Evolutionary conservation across 2,797 vertebrate genomes (phyloP), one percentile per base, ranked within the genome.

Genomic region (Sebastes hubbsi): DNA sequence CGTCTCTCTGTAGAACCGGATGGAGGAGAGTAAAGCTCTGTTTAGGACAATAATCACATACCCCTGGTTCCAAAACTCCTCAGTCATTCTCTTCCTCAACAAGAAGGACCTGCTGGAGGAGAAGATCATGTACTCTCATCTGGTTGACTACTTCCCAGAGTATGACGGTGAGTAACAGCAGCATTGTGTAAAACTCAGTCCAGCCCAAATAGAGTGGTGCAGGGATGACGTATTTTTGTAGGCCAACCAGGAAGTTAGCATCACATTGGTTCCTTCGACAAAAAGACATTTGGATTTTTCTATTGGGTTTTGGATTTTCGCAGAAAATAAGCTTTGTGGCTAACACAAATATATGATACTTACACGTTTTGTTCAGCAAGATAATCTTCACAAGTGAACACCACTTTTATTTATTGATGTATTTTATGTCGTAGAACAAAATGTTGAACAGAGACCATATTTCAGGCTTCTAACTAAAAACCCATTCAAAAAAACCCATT

Each of bases 71-170:
- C 98, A 99, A 90, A 99, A 99, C 94, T 99, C 99, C 46, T 99
- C 99, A 0, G 99, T 99, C 92, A 99, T 99, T 89, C 97, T 99
- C 82, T 99, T 99, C 94, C 97, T 99, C 87, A 99, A 99, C 92
- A 99, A 99, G 95, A 99, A 99, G 92, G 99, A 99, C 91, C 96
- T 99, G 78, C 91, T 99, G 92, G 99, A 99, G 95, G 99, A 99
- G 94, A 99, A 99, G 95, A 98, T 99, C 78, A 93, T 97, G 79
- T 97, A 97, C 92, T 99, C 99, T 3, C 99, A 99, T 89, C 95
- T 99, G 89, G 98, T 99, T 16, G 99, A 99, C 94, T 99, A 99
- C 94, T 99, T 99, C 87, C 99, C 99, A 0, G 99, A 99, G 95
- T 99, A 98, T 54, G 99, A 99, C 8, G 99, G 99, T 99, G 84